Conservation (phyloP, 2,888 invertebrate species). For the Gymnoscelis rufifasciata region DNA sequence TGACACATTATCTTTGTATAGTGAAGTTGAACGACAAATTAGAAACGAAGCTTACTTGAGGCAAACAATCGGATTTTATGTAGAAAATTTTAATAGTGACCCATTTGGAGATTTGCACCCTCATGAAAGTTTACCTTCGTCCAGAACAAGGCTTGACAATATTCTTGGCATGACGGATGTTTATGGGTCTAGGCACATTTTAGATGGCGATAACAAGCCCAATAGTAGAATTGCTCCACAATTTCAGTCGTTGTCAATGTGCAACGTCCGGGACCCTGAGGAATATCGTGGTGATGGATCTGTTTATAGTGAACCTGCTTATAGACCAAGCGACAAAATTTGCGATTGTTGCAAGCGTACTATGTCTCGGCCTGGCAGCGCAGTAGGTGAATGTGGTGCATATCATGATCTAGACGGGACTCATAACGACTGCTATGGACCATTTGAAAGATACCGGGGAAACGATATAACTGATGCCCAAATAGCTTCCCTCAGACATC, state of each 20-base stretch:
- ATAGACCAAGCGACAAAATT: conserved; percentile 84
- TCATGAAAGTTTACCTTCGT: conserved; percentile 68
- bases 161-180: conserved; percentile 89
- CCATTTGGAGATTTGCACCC: conserved; percentile 61
- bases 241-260: conserved; percentile 84
- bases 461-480: conserved; percentile 76
- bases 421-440: conserved; percentile 74
- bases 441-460: conserved; percentile 82
- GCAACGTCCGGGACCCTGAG: conserved; percentile 83
- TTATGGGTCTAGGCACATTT: conserved; percentile 87
- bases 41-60: conserved; percentile 80
- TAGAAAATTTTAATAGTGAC: conserved; percentile 69
- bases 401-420: conserved; percentile 78
- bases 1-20: conserved; percentile 83
- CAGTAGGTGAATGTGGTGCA: conserved; percentile 81
- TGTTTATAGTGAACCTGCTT: conserved; percentile 92
- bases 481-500: conserved; percentile 88
- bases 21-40: conserved; percentile 83
- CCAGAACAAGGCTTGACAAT: conserved; percentile 85
- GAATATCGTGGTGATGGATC: conserved; percentile 86
- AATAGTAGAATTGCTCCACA: conserved; percentile 78
- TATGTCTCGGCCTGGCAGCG: conserved; percentile 83
- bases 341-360: conserved; percentile 87
- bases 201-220: conserved; percentile 82
- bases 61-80: conserved; percentile 76